Base-by-base conservation (phyloP, 2,113 vertebrate species). In the Meleagris gallopavo region DNA sequence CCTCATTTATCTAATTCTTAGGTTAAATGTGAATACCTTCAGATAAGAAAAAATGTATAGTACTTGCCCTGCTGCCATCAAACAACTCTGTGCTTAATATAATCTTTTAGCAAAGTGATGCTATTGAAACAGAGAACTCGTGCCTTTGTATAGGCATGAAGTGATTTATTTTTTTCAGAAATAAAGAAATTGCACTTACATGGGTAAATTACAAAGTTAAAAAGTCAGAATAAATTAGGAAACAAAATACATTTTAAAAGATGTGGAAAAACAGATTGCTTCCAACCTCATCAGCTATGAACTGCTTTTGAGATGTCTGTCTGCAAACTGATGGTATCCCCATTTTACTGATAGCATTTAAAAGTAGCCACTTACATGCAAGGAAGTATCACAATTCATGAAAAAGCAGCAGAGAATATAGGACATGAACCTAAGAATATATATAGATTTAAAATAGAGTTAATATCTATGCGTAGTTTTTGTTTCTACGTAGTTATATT, bases 11-110 rank as follows among this genome's bases (percentile, higher is more conserved):
- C 94, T 96, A 61, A 55, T 94, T 90, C 95, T 94, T 84, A 69
- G 80, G 93, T 96, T 96, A 96, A 96, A 89, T 93, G 92, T 95
- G 97, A 96, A 97, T 97, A 96, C 95, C 97, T 97, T 93, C 94
- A 96, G 96, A 92, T 94, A 91, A 81, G 80, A 92, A 96, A 95
- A 93, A 83, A 79, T 87, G 91, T 79, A 86, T 88, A 89, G 88
- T 60, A 66, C 95, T 95, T 95, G 93, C 90, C 92, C 90, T 86
- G 73, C 83, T 65, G 66, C 87, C 92, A 96, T 95, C 93, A 95
- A 93, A 96, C 61, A 91, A 62, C 94, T 95, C 72, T 19, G 13
- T 88, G 70, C 69, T 83, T 50, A 65, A 32, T 66, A 74, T 41
- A 75, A 50, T 87, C 67, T 86, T 92, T 82, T 60, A 62, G 70